Evolutionary conservation across 2,888 invertebrate genomes (phyloP), one percentile per base, ranked within the genome.

Genomic region (Gandaritis pyraliata): DNA sequence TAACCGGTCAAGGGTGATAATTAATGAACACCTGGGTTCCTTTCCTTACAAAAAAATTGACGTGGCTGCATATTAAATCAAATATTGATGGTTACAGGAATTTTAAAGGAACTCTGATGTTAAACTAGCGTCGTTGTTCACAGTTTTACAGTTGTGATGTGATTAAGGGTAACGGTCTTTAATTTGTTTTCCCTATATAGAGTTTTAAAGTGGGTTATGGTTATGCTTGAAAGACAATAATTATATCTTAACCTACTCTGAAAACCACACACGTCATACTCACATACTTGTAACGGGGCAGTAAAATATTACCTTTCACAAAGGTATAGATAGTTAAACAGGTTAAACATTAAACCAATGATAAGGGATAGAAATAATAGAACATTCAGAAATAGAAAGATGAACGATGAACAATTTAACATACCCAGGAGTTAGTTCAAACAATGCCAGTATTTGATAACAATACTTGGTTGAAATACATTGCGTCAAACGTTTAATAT

Each of bases 151-250:
- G 69, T 72, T 71, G 58, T 60, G 64, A 52, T 58, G 66, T 69
- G 64, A 75, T 73, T 77, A 73, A 72, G 72, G 70, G 64, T 75
- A 72, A 71, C 72, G 70, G 73, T 52, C 50, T n/a, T 65, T 70
- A 72, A 73, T 72, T 71, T 71, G 61, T 53, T 65, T 61, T 65
- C 68, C 70, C 54, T 70, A 62, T 73, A 72, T 57, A 70, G 64
- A 60, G 57, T 64, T 70, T 64, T 15, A 54, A 52, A 59, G 64
- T 59, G 45, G 55, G 64, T 59, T 53, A 52, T 52, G 58, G 12
- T 30, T 53, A 23, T 23, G 41, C 46, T 51, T 49, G 18, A 45
- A 63, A 51, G 16, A 58, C 33, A 51, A 52, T 64, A 59, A 64
- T 64, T 64, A 64, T 53, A 18, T 48, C 18, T 51, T 30, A 48